Conservation (phyloP, 2,888 invertebrate genomes). For the Tetheella fluctuosa region DNA sequence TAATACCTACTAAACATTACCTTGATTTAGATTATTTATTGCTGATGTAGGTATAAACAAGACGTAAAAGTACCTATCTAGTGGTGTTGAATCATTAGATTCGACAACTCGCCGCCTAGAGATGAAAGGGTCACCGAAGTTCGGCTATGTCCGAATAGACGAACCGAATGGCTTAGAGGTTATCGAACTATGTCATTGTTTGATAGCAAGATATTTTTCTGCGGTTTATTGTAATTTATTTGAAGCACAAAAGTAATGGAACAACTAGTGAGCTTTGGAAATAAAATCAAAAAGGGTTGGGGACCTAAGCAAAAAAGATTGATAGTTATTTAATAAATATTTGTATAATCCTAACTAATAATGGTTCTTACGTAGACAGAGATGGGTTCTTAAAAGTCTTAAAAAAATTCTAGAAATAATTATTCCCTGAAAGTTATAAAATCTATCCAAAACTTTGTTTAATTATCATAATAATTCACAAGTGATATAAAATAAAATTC, state of each 20-base stretch:
- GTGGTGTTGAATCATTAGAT: constrained; percentile 6
- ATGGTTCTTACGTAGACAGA: no score
- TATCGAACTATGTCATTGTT: constrained; percentile 58
- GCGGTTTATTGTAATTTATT: constrained; percentile 16
- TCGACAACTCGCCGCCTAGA: constrained; percentile 29
- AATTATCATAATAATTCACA: no score
- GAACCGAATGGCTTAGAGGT: constrained; percentile 47
- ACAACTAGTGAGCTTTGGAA: background rate
- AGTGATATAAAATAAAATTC: no score
- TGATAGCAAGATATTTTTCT: constrained; percentile 35
- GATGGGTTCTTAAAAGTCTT: no score
- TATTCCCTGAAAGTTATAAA: background rate
- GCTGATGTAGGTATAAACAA: background rate
- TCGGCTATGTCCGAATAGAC: constrained; percentile 43
- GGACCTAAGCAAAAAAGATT: background rate
- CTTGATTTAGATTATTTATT: background rate
- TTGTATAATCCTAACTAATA: no score
- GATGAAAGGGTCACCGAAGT: constrained; percentile 68
- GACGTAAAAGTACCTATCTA: constrained; percentile 5
- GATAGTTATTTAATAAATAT: background rate
- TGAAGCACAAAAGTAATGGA: background rate
- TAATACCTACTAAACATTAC: background rate
- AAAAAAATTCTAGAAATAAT: no score
- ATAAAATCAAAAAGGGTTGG: background rate
- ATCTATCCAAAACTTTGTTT: background rate